These are phyloP conservation scores for Nasua narica DNA, from an alignment of 2,797 vertebrate genomes.

Conservation along the genomic window DNA sequence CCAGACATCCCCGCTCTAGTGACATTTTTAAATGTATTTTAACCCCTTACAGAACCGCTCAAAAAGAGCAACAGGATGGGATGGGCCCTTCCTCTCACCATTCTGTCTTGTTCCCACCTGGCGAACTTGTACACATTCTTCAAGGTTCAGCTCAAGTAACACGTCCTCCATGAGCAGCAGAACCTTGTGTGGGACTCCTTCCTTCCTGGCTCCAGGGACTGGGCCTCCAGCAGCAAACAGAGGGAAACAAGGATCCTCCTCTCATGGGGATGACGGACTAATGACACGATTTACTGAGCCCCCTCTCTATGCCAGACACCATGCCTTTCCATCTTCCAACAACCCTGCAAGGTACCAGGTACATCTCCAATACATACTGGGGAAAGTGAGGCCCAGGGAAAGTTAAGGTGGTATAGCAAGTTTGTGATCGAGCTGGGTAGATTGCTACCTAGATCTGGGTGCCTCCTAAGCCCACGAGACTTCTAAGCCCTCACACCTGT, in stretches of 20 bases:
- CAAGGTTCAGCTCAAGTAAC: not conserved
- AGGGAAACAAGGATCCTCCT: not conserved
- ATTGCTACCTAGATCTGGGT: not conserved
- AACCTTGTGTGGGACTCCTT: not conserved
- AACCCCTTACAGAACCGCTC: not conserved
- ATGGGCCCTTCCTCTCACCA: not conserved
- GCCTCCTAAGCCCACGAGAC: not conserved
- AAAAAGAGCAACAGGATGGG: not conserved
- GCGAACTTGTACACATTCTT: not conserved
- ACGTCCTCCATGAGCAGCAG: not conserved
- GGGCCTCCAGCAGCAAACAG: not conserved
- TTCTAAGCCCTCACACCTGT: not conserved
- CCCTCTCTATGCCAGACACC: not conserved
- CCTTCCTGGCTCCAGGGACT: not conserved
- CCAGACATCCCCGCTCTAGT: not conserved
- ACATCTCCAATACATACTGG: not conserved
- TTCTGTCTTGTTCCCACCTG: not conserved
- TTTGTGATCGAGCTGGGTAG: not conserved
- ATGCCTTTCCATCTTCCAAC: not conserved
- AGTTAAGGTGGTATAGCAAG: no score
- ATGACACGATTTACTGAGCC: no score
- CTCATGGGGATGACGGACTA: not conserved
- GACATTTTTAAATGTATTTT: not conserved
- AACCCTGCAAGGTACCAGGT: not conserved
- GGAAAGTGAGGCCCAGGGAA: not conserved